phyloP scores from a whole-genome alignment of 2,113 vertebrate species.

The Nannobrachium achirus region DNA sequence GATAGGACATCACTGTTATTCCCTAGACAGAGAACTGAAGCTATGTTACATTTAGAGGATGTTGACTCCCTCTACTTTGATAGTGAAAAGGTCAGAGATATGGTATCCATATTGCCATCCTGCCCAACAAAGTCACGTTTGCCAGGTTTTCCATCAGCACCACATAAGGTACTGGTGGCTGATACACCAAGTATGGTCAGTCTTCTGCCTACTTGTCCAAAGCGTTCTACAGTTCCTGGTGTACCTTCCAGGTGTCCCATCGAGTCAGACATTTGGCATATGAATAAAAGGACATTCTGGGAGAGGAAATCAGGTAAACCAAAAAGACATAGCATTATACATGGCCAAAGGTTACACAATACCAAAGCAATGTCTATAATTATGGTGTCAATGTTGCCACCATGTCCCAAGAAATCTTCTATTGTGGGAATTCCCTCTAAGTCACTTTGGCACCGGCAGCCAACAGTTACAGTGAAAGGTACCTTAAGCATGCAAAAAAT shows the following conservation, averaged over 20 bases:
- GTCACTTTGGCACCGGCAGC: background rate
- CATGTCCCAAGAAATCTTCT: conserved; percentile 56
- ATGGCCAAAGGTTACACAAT: conserved; percentile 18
- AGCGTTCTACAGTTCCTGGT: conserved; percentile 53
- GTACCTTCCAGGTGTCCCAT: conserved; percentile 49
- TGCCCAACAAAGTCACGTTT: conserved; percentile 36
- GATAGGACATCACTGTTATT: background rate
- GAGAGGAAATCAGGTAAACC: conserved; percentile 5
- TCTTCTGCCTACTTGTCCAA: conserved; percentile 56
- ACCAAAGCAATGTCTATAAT: conserved; percentile 37
- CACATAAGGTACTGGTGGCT: conserved; percentile 5
- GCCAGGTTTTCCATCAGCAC: conserved; percentile 55
- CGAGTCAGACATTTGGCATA: conserved; percentile 41
- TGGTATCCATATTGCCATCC: conserved; percentile 42
- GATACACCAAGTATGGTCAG: conserved; percentile 29
- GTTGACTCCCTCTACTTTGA: background rate
- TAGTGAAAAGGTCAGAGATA: conserved; percentile 13
- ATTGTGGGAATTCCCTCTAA: conserved; percentile 60
- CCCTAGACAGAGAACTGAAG: background rate
- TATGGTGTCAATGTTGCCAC: conserved; percentile 68
- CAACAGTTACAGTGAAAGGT: conserved; percentile 12
- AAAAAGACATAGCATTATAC: conserved; percentile 9
- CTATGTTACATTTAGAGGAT: background rate
- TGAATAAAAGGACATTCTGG: conserved; percentile 33
- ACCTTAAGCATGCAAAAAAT: conserved; percentile 35